A percentile compares a stretch with the other conserved stretches of the same genome.
phyloP scores from a whole-genome alignment of 2,888 invertebrate species.

The Drosophila anomelani region DNA sequence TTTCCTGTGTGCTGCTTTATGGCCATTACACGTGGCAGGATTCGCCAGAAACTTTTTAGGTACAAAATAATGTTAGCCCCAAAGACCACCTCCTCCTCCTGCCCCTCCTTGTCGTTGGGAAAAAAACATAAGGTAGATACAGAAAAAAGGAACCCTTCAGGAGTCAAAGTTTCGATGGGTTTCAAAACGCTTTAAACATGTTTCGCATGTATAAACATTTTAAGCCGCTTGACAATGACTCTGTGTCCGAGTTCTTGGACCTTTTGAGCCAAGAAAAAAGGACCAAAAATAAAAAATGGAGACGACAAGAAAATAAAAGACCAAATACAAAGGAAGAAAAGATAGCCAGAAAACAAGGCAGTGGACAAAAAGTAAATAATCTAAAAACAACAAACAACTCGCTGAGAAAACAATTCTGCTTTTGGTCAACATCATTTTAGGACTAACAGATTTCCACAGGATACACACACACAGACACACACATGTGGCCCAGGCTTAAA shows the following conservation, averaged over 20 bases:
- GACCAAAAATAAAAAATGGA: constrained; percentile 6
- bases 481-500: constrained; percentile 23
- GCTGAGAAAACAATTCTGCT: constrained; percentile 25
- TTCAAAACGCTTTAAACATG: constrained; percentile 29
- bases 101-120: neutral
- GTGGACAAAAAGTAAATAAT: constrained; percentile 54
- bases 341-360: constrained; percentile 25
- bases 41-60: constrained; percentile 28
- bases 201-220: constrained; percentile 29
- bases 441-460: constrained; percentile 6
- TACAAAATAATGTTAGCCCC: constrained; percentile 8
- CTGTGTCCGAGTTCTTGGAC: constrained; percentile 32
- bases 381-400: constrained; percentile 61
- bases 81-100: neutral
- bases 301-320: constrained; percentile 19
- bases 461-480: neutral
- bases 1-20: constrained; percentile 22
- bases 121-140: constrained; percentile 2
- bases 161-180: constrained; percentile 22
- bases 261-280: constrained; percentile 19
- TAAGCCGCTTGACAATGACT: constrained; percentile 42
- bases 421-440: constrained; percentile 7
- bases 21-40: constrained; percentile 39
- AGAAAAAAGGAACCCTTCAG: constrained; percentile 5
- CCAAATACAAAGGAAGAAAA: constrained; percentile 16